Conservation (phyloP, 2,113 vertebrate genomes). For the Apodemus speciosus region DNA sequence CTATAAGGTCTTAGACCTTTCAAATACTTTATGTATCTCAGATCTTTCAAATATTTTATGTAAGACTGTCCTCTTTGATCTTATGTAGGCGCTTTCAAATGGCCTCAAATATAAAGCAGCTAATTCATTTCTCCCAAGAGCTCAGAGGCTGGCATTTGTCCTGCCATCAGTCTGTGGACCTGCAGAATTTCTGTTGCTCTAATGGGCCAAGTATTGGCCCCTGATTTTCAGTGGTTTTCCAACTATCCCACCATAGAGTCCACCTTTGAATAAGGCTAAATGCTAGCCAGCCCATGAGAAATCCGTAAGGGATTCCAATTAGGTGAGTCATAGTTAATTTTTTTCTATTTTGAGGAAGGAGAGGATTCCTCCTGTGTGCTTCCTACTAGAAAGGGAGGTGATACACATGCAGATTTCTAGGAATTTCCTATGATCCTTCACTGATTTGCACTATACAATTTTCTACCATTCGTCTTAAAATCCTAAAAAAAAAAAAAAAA, state of each 20-base stretch:
- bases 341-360: background rate
- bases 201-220: background rate
- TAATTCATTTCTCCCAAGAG: background rate
- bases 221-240: background rate
- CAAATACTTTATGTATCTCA: background rate
- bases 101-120: background rate
- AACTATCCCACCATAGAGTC: background rate
- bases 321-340: background rate
- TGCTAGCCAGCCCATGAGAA: fast-evolving
- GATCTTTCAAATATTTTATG: background rate
- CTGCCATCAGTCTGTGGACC: background rate
- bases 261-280: background rate
- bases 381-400: fast-evolving
- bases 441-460: background rate
- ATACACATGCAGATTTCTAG: background rate
- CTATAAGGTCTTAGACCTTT: background rate
- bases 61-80: background rate
- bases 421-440: background rate
- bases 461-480: background rate
- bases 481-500: background rate
- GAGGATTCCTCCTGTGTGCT: background rate
- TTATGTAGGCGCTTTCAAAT: background rate
- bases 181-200: background rate
- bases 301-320: background rate
- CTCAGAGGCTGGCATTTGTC: background rate